Conservation (phyloP, 37 sponge, comb jelly and placozoan species). For the Cliona cf. orientalis region DNA sequence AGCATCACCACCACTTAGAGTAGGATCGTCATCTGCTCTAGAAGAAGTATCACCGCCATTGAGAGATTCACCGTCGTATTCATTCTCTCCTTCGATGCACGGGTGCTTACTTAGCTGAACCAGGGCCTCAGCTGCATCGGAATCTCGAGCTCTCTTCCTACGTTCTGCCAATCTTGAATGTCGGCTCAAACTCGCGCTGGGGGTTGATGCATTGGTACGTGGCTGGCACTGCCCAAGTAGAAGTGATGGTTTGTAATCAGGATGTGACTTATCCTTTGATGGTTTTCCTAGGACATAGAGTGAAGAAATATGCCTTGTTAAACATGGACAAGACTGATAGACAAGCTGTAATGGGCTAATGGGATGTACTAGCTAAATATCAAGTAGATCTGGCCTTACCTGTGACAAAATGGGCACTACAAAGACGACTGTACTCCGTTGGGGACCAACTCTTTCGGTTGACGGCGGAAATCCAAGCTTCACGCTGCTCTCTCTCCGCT, state of each 20-base stretch:
- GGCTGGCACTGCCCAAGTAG: not conserved
- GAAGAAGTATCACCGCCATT: not conserved
- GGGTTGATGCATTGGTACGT: not conserved
- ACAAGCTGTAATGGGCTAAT: not conserved
- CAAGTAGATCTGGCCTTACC: too few species aligned
- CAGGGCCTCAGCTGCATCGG: conserved; percentile 8
- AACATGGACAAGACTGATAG: not conserved
- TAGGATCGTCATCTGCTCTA: not conserved
- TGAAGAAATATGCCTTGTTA: not conserved
- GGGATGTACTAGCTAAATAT: too few species aligned
- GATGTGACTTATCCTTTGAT: conserved; percentile 13
- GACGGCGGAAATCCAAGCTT: conserved; percentile 12
- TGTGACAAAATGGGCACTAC: conserved; percentile 23
- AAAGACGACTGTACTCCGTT: not conserved
- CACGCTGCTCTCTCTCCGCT: not conserved
- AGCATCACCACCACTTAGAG: not conserved
- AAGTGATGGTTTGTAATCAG: conserved; percentile 14
- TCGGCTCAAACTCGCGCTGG: not conserved
- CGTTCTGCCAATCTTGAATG: conserved; percentile 7
- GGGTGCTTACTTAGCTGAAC: too few species aligned
- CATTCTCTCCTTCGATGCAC: not conserved
- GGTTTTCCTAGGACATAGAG: conserved; percentile 12
- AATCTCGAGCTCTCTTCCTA: conserved; percentile 1
- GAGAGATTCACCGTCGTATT: not conserved
- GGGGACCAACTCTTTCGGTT: conserved; percentile 7